Evolutionary conservation across 2,888 invertebrate genomes (phyloP).

Genomic region (Reticulitermes lucifugus): DNA sequence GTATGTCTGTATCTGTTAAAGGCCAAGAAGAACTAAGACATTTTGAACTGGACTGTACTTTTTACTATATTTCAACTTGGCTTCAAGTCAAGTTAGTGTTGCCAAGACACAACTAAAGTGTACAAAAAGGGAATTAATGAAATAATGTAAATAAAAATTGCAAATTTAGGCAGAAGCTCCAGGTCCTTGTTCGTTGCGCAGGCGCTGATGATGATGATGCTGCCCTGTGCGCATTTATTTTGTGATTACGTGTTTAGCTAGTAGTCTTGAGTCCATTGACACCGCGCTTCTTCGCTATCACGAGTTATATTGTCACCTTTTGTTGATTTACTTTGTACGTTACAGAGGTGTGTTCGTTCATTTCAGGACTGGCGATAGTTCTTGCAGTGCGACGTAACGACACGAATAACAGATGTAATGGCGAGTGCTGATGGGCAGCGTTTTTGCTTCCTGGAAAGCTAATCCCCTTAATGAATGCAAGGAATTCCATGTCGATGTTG

Average conservation of each 20-base stretch:
- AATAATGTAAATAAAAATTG: not conserved
- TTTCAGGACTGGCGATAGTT: not conserved
- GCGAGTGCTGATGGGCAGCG: no score
- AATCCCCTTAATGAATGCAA: no score
- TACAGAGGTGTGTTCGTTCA: not conserved
- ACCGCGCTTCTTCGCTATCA: not conserved
- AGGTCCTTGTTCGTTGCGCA: not conserved
- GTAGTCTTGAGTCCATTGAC: not conserved
- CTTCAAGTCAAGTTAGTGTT: constrained; percentile 5
- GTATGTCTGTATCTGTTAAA: not conserved
- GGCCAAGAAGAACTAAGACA: not conserved
- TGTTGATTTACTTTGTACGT: not conserved
- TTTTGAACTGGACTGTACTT: constrained; percentile 17
- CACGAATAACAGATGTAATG: no score
- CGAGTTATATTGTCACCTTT: not conserved
- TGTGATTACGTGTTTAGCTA: not conserved
- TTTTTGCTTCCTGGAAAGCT: no score
- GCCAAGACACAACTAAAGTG: constrained; percentile 4
- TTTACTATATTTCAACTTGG: constrained; percentile 12
- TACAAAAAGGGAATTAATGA: not conserved
- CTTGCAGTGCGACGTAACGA: no score
- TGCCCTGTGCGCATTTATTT: not conserved
- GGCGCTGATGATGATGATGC: not conserved
- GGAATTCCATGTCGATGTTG: no score
- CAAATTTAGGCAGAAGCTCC: not conserved